phyloP scores from a whole-genome alignment of 2,888 invertebrate genomes.

The Crepidodera aurea region DNA sequence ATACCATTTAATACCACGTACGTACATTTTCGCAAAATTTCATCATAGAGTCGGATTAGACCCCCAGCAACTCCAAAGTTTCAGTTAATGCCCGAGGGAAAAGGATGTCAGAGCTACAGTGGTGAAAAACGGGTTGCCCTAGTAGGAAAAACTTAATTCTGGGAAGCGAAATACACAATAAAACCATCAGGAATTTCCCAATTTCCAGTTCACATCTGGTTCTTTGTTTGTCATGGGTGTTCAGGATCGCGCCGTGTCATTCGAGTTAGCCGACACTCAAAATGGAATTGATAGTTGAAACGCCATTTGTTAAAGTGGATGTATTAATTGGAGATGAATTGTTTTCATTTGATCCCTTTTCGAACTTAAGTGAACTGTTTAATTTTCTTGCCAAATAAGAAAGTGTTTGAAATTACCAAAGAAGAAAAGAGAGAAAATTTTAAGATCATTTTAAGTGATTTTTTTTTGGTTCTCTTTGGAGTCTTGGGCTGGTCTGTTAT shows the following conservation, averaged over 20 bases:
- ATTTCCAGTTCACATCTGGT: slow-evolving; percentile 33
- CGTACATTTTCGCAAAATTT: no score
- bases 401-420: no score
- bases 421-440: no score
- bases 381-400: no score
- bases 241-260: slow-evolving; percentile 14
- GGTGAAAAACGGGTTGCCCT: neutral
- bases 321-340: slow-evolving; percentile 19
- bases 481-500: no score
- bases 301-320: slow-evolving; percentile 15
- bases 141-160: slow-evolving; percentile 34
- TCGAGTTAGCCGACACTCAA: slow-evolving; percentile 15
- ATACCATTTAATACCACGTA: no score
- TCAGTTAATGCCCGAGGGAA: neutral
- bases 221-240: slow-evolving; percentile 31
- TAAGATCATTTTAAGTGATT: no score
- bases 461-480: no score
- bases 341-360: slow-evolving; percentile 1
- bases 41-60: no score
- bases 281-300: slow-evolving; percentile 18
- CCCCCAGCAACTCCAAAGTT: neutral
- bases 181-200: slow-evolving; percentile 32
- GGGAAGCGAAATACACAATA: slow-evolving; percentile 32
- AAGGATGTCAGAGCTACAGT: neutral
- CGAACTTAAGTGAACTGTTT: no score